Conservation (phyloP, 1,140 invertebrate species). For the Drosophila nikananu region DNA sequence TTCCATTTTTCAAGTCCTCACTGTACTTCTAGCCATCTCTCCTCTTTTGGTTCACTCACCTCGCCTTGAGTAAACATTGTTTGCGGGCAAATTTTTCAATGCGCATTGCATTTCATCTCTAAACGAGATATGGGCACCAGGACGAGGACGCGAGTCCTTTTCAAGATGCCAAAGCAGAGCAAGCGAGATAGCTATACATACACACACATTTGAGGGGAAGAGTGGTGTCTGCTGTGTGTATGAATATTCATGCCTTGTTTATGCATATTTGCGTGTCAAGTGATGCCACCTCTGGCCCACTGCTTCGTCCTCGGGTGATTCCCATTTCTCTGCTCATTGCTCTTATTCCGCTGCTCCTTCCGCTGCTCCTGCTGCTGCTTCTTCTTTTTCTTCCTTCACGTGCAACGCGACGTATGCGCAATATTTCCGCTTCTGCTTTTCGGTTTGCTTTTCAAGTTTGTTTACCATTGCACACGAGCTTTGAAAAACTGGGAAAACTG, state of each 20-base stretch:
- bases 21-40: constrained; percentile 36
- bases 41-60: constrained; percentile 55
- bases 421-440: constrained; percentile 57
- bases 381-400: constrained; percentile 14
- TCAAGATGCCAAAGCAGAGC: constrained; percentile 40
- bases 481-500: constrained; percentile 15
- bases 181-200: constrained; percentile 7
- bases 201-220: constrained; percentile 13
- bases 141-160: constrained; percentile 63
- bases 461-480: constrained; percentile 57
- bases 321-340: constrained; percentile 42
- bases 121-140: constrained; percentile 71
- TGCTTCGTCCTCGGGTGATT: constrained; percentile 30
- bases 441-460: constrained; percentile 72
- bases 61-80: constrained; percentile 64
- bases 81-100: constrained; percentile 69
- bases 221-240: constrained; percentile 55
- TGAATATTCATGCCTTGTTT: constrained; percentile 84
- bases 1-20: not conserved
- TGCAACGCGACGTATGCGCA: constrained; percentile 69
- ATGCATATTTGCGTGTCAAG: constrained; percentile 85
- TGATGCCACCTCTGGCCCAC: constrained; percentile 49
- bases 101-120: constrained; percentile 85
- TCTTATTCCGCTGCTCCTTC: constrained; percentile 32
- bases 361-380: not conserved